Evolutionary conservation across 53 echinoderm and acorn worm species (phyloP), one percentile per base, ranked within the genome.

Genomic region (Stichopus horrens): DNA sequence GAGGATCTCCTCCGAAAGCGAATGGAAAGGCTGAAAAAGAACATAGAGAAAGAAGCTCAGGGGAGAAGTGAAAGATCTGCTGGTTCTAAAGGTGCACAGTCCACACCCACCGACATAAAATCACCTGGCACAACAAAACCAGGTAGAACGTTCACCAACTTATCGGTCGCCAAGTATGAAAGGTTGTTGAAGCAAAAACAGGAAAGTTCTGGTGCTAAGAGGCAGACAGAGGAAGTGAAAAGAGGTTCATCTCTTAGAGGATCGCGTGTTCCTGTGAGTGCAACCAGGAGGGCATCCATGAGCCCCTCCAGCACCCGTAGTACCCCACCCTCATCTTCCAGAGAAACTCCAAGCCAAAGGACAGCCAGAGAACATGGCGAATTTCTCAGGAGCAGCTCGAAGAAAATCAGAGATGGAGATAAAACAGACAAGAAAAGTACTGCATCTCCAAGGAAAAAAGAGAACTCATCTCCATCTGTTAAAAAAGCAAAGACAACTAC

Each of bases 221-320:
- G 67, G 23, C 58, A 60, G 53, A 60, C 86, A 58, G 52, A 65
- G 2, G 66, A 65, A 59, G 52, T 9, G 2, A 51, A 67, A 13
- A 68, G 22, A 9, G 20, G 63, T 6, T 63, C 86, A 13, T n/a
- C 8, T 14, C 22, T 16, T 23, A 86, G 53, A 83, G 54, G 18
- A 74, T 89, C 74, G 16, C 55, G 20, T 10, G 83, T 55, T 58
- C 89, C 74, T 60, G 87, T 21, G 74, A 82, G 83, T 87, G 78
- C 71, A 53, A 67, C 83, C 23, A 86, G 75, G 75, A 86, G 81
- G 74, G 90, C 77, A 90, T 92, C 83, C 59, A 86, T 60, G 89
- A 89, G 92, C 87, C 92, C 82, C 87, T 89, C 83, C 79, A 90
- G 90, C 83, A 86, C 83, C 52, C 89, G 74, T 75, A 89, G 54